Percentiles rank a stretch among this genome's conserved stretches.
phyloP scores from a whole-genome alignment of 1,140 invertebrate genomes.

The Olivierus martensii region DNA sequence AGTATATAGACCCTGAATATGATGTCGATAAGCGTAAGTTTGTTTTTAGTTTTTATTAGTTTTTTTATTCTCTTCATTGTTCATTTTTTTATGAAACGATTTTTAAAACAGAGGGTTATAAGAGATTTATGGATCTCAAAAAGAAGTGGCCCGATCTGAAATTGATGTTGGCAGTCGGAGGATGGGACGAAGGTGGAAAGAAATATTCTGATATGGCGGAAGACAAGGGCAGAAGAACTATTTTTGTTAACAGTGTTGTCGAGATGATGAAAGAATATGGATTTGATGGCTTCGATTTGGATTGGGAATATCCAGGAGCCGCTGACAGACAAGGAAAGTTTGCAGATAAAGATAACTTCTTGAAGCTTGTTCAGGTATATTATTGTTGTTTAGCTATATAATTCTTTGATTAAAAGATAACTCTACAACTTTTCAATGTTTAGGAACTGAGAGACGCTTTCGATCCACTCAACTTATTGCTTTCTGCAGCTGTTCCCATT shows the following conservation, averaged over 20 bases:
- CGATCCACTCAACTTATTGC: conserved; percentile 53
- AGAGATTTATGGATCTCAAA: conserved; percentile 62
- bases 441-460: conserved; percentile 54
- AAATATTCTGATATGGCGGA: conserved; percentile 31
- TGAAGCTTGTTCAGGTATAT: conserved; percentile 51
- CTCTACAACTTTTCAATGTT: conserved; percentile 23
- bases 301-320: conserved; percentile 51
- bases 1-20: conserved; percentile 59
- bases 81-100: too few species aligned
- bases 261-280: conserved; percentile 24
- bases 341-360: conserved; percentile 54
- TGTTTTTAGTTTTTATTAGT: background rate
- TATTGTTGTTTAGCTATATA: too few species aligned
- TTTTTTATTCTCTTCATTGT: background rate
- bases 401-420: too few species aligned
- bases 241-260: conserved; percentile 26
- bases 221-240: conserved; percentile 16
- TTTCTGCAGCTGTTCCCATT: conserved; percentile 7
- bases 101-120: conserved; percentile 45
- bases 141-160: conserved; percentile 56
- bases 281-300: conserved; percentile 33
- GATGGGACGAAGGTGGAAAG: conserved; percentile 26
- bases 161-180: conserved; percentile 60
- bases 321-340: conserved; percentile 67
- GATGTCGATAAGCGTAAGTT: conserved; percentile 19